Conservation (phyloP, 2,797 vertebrate genomes). For the Synanceia verrucosa region DNA sequence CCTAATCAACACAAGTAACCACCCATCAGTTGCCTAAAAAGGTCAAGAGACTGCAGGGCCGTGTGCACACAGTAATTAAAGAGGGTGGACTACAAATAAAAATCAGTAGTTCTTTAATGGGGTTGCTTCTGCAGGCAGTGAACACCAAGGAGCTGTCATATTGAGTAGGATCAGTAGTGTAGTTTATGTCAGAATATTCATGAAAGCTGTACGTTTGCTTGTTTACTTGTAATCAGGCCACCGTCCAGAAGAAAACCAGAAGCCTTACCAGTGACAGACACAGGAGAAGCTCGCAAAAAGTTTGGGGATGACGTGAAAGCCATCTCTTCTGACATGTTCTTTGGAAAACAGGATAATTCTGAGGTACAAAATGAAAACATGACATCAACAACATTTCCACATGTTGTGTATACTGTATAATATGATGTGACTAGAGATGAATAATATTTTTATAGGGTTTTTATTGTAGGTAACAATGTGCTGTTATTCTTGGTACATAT, state of each 20-base stretch:
- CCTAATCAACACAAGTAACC: too few relatives aligned
- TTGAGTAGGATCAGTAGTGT: too few relatives aligned
- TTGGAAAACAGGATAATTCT: constrained; percentile 89
- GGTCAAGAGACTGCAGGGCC: too few relatives aligned
- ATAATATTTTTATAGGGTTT: not conserved
- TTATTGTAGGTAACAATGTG: not conserved
- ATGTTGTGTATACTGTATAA: not conserved
- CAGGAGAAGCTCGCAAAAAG: constrained; percentile 91
- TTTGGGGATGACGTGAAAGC: constrained; percentile 90
- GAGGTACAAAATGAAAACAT: constrained; percentile 81
- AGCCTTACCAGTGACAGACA: constrained; percentile 47
- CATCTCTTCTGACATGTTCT: constrained; percentile 98
- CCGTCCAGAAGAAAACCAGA: constrained; percentile 88
- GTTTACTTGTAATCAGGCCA: constrained; percentile 78
- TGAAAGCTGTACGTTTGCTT: too few relatives aligned
- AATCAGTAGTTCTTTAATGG: too few relatives aligned
- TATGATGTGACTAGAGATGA: not conserved
- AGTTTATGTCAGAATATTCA: too few relatives aligned
- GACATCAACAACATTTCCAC: not conserved
- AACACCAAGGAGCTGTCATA: too few relatives aligned
- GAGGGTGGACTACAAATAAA: too few relatives aligned
- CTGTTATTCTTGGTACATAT: not conserved
- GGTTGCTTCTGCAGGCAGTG: too few relatives aligned
- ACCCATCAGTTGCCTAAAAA: too few relatives aligned
- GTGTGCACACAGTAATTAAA: too few relatives aligned